Conservation (phyloP, 2,113 vertebrate genomes). For the Leucopternis melanops region DNA sequence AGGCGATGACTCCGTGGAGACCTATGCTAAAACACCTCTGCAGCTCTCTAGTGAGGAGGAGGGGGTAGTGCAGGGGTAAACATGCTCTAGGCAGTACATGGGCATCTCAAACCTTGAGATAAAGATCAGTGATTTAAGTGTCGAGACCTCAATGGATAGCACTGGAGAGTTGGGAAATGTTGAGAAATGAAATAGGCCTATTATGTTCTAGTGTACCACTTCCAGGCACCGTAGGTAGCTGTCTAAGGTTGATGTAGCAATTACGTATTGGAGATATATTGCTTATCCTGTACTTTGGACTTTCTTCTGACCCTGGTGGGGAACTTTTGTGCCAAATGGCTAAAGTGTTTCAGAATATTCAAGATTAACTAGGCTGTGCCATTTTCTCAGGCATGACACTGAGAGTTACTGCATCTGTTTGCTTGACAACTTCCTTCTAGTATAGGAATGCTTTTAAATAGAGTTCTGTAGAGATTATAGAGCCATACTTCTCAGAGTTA, state of each 20-base stretch:
- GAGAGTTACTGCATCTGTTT: background rate
- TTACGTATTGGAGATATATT: background rate
- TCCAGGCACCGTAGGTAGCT: background rate
- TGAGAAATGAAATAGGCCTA: background rate
- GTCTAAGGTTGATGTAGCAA: background rate
- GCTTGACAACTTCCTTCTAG: background rate
- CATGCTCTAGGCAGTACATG: background rate
- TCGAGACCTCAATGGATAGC: background rate
- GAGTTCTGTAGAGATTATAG: background rate
- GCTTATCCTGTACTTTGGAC: background rate
- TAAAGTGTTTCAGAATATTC: background rate
- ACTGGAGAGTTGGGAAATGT: background rate
- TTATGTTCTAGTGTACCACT: background rate
- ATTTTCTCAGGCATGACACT: background rate
- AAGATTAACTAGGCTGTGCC: background rate
- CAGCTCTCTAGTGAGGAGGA: background rate
- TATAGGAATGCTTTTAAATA: slow-evolving; percentile 11
- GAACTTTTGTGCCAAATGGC: background rate
- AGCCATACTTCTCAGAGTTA: background rate
- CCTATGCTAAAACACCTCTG: background rate
- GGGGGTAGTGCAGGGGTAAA: background rate
- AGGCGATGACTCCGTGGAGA: background rate
- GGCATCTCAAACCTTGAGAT: background rate
- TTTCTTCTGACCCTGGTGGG: background rate
- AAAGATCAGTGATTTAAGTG: background rate